Conservation (phyloP, 2,113 vertebrate species). For the Antennarius striatus region DNA sequence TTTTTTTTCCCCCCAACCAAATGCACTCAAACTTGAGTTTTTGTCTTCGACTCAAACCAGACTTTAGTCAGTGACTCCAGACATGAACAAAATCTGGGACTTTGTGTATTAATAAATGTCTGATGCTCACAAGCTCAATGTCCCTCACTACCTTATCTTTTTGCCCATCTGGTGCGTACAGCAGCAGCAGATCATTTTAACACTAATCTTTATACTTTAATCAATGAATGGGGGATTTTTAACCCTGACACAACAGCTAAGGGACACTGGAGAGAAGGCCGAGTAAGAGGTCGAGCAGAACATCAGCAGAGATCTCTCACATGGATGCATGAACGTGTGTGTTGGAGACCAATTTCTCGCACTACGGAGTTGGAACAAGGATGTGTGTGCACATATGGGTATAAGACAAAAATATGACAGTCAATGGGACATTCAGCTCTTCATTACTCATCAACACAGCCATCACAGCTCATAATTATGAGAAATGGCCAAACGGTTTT, state of each 20-base stretch:
- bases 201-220: conserved; percentile 13
- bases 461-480: conserved; percentile 69
- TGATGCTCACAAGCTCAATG: too few relatives aligned
- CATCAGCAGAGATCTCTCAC: conserved; percentile 4
- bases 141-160: too few relatives aligned
- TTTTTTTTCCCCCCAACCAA: too few relatives aligned
- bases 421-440: conserved; percentile 63
- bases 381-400: neutral
- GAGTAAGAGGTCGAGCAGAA: conserved; percentile 5
- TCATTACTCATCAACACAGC: conserved; percentile 71
- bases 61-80: too few relatives aligned
- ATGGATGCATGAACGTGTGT: neutral
- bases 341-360: conserved; percentile 45
- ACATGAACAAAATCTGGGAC: too few relatives aligned
- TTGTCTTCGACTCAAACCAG: too few relatives aligned
- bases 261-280: neutral
- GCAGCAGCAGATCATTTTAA: too few relatives aligned
- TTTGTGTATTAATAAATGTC: too few relatives aligned
- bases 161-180: too few relatives aligned
- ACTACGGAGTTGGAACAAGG: conserved; percentile 27
- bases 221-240: conserved; percentile 23
- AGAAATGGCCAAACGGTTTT: conserved; percentile 68
- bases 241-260: conserved; percentile 25
- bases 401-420: conserved; percentile 60
- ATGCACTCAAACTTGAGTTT: too few relatives aligned